Base-by-base conservation (phyloP, 1,140 invertebrate species). In the Phocides pigmalion region DNA sequence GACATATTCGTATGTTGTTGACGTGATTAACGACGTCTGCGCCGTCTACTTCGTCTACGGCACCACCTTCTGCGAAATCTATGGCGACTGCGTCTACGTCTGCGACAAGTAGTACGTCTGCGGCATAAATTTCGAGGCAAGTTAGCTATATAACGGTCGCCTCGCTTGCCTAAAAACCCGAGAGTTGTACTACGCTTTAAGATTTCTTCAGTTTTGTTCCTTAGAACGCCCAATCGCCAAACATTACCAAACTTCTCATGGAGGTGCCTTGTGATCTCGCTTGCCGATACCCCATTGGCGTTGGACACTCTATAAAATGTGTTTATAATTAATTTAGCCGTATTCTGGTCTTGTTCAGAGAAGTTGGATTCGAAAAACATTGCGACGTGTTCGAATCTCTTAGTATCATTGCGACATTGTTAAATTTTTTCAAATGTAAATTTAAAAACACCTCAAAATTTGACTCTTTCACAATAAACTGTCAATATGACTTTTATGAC, bases 241-340 rank as follows among this genome's bases (percentile, higher is more conserved):
- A 81, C 64, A 17, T 79, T 66, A 1, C 79, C 79, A 41, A 81
- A 81, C 25, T 79, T 76, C 14, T 74, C 32, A 47, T 75, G 72
- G 16, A 81, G 53, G 46, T 75, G 76, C 16, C 49, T 68, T 8
- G 76, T 61, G 6, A 81, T 73, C 1, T 81, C 72, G 4, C 28
- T 20, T 0, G 79, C 64, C 0, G 71, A 70, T 1, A 64, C 74
- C 3, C 76, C 76, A 47, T 70, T 41, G 5, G 64, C 66, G 9
- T 56, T 37, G 0, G 61, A 49, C 22, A 78, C 35, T 14, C 14
- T 39, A 12, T 14, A 14, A 5, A 39, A 39, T 4, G 35, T 39
- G 12, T 12, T 14, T 39, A 14, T 39, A 0, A 39, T 39, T 5
- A 39, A 39, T 39, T 39, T 12, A n/a, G 35, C 35, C 1, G 35